Base-by-base conservation (phyloP, 2,113 vertebrate species). In the Oncorhynchus mykiss region DNA sequence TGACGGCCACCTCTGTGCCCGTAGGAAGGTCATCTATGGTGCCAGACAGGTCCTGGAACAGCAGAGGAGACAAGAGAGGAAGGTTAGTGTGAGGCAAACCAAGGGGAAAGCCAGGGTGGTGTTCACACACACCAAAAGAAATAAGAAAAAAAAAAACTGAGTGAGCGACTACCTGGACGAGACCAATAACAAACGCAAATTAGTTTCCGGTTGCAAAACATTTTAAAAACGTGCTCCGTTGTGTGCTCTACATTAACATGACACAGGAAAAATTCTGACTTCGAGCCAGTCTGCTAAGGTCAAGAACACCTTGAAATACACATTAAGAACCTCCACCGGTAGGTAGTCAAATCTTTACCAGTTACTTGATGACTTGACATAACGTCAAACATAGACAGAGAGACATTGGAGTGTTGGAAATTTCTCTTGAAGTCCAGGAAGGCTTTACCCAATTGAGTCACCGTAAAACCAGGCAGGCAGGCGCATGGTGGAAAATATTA, bases 1-100 rank as follows among this genome's bases (percentile, higher is more conserved):
- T 98, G 85, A 96, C 80, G 1, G 94, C 93, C 2, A 95, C 96
- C 90, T 98, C 97, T 0, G 96, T 96, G 87, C 97, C 96, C 0
- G 95, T 98, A 75, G 96, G 97, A 75, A 98, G 92, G 87, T 98
- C 97, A 0, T 98, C 97, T 60, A 98, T 97, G 84, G 97, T 96
- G 87, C 96, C 96, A 59, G 97, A 97, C 70, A 98, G 91, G 84
- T 98, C 97, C 97, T 98, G 87, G n/a, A 67, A 24, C 16, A 69
- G 66, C 76, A 51, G 18, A 39, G 39, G 39, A 45, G 39, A 45
- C 8, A 45, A 45, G 16, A 59, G 64, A 16, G 18, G n/a, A 75
- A 12, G 48, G 39, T 13, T 1, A 27, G 11, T 4, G 11, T 54
- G n/a, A n/a, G 16, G 5, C 59, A 9, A 54, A 45, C 39, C 39